phyloP scores from a whole-genome alignment of 30 jellyfish, hydroid and myxozoan genomes.

The Turritopsis dohrnii region DNA sequence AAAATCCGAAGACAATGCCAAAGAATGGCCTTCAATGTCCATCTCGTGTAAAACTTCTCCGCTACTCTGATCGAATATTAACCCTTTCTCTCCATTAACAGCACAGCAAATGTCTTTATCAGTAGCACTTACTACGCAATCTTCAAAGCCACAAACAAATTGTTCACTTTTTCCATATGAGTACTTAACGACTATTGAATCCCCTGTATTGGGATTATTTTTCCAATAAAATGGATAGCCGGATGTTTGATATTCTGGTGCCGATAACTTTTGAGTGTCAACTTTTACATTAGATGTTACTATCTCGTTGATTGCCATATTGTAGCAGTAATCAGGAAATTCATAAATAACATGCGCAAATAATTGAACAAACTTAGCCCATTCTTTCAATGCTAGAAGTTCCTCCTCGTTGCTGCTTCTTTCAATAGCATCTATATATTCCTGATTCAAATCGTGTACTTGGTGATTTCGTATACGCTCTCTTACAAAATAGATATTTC shows the following conservation, averaged over 20 bases:
- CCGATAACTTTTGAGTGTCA: not conserved
- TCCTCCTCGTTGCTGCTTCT: not conserved
- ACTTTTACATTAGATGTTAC: not conserved
- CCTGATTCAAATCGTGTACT: not conserved
- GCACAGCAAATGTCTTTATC: not conserved
- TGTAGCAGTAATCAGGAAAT: not conserved
- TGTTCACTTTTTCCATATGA: not conserved
- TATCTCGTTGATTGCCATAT: not conserved
- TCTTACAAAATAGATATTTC: not conserved
- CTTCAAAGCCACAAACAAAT: not conserved
- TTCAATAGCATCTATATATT: not conserved
- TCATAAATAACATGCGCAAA: not conserved
- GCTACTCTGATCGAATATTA: not conserved
- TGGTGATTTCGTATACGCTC: not conserved
- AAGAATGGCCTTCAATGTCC: not conserved
- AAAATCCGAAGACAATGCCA: not conserved
- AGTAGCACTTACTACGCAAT: not conserved
- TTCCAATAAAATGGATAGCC: not conserved
- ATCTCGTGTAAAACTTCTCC: not conserved
- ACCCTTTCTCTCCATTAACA: not conserved
- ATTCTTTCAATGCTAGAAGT: not conserved
- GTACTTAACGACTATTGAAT: not conserved
- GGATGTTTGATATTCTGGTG: not conserved
- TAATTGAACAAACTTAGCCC: not conserved
- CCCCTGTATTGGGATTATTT: not conserved